Conservation (phyloP, 2,797 vertebrate genomes). For the Mionectes olivaceus region DNA sequence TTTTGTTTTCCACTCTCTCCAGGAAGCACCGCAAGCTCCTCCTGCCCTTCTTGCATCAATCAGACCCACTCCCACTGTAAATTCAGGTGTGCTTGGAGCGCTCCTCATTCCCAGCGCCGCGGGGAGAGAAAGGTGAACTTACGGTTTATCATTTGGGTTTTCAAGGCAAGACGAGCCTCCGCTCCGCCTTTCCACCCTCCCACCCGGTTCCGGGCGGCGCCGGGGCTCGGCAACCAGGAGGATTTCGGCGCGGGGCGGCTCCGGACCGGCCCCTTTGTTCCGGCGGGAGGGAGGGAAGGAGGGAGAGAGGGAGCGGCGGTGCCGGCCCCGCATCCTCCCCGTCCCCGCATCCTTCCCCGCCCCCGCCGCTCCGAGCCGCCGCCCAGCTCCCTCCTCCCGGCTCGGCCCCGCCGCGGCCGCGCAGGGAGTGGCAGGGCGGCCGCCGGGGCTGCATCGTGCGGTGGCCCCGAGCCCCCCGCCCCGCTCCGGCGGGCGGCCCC, state of each 20-base stretch:
- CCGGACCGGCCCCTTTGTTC: neutral
- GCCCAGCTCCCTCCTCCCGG: neutral
- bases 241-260: neutral
- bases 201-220: neutral
- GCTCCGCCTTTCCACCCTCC: neutral
- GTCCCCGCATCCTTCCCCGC: neutral
- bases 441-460: neutral
- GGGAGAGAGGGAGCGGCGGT: too few species aligned
- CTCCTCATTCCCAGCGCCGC: neutral
- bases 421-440: conserved; percentile 8
- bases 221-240: neutral
- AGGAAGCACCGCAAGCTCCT: neutral
- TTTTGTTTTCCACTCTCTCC: too few species aligned
- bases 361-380: neutral
- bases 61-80: too few species aligned
- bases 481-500: neutral
- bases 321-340: neutral
- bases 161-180: neutral
- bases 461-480: neutral
- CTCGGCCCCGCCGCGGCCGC: neutral
- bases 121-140: neutral
- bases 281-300: neutral
- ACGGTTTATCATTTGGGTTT: accelerated
- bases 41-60: neutral
- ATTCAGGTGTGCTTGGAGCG: neutral